These are phyloP conservation scores for Neosilurus hyrtlii DNA, from an alignment of 2,797 vertebrate genomes.

Conservation along the genomic window DNA sequence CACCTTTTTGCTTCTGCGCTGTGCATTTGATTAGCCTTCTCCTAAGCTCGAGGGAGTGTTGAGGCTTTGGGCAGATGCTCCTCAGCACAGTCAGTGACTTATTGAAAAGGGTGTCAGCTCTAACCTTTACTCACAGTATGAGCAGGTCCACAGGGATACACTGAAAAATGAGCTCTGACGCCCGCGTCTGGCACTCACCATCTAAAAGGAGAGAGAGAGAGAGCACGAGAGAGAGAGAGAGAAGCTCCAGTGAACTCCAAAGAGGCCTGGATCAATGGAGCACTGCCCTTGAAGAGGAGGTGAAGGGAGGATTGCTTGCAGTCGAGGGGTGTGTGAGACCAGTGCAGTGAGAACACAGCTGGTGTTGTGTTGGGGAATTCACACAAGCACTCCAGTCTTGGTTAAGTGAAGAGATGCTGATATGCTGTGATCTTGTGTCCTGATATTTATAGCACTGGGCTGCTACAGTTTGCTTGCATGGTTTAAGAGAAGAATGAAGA, in stretches of 20 bases:
- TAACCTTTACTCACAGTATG: constrained; percentile 59
- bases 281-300: constrained; percentile 49
- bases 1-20: constrained; percentile 24
- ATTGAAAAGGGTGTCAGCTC: constrained; percentile 55
- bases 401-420: constrained; percentile 6
- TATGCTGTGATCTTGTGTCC: constrained; percentile 5
- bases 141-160: constrained; percentile 44
- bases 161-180: constrained; percentile 58
- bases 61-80: constrained; percentile 44
- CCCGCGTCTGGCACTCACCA: constrained; percentile 36
- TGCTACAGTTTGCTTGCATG: background rate
- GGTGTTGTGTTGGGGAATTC: constrained; percentile 21
- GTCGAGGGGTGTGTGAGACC: constrained; percentile 11
- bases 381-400: constrained; percentile 17
- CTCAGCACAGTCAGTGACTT: constrained; percentile 50
- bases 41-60: constrained; percentile 29
- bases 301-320: constrained; percentile 34
- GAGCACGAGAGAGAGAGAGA: background rate
- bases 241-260: constrained; percentile 45
- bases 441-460: background rate
- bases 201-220: constrained; percentile 28
- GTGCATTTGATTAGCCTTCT: constrained; percentile 48
- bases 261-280: constrained; percentile 47
- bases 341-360: constrained; percentile 8
- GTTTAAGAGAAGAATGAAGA: background rate